Evolutionary conservation across 2,888 invertebrate genomes (phyloP), one percentile per base, ranked within the genome.

Genomic region (Sarcophaga rosellei): DNA sequence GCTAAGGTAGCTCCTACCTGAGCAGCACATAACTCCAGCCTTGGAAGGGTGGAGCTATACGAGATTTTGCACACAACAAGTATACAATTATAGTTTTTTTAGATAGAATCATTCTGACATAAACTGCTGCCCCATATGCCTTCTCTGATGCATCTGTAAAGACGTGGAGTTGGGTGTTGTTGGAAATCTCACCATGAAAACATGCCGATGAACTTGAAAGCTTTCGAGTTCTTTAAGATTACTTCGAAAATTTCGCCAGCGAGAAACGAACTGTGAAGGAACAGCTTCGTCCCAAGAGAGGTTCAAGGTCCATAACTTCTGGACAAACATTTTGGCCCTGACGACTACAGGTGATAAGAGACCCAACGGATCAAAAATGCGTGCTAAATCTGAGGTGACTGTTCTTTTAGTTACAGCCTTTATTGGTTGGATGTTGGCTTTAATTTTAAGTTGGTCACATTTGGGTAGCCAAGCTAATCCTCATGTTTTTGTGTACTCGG

Each of bases 281-380:
- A 47, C 20, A 10, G 21, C 45, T n/a, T 47, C 68, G 5, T 47
- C 47, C 47, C 47, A 68, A 25, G 66, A 66, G 15, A 66, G 66
- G 25, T 66, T 66, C 35, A 66, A 66, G 2, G 25, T 65, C 77
- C 77, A 77, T 20, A 77, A 35, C 6, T 68, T 15, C 15, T 68
- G 53, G 35, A 76, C 47, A 17, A 35, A 66, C 15, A 44, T 53
- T 59, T 76, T 76, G n/a, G 25, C 21, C n/a, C 45, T 21, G 45
- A n/a, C 21, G 15, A 47, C 21, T 69, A 57, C 57, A 53, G 69
- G 57, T 17, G 53, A 68, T 62, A n/a, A n/a, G 59, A 77, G 35
- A 17, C 69, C 59, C 57, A 72, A 59, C 35, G 59, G 59, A 57
- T 59, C 72, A 25, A 25, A 25, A 25, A 25, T 35, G 35, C 8